Evolutionary conservation across 2,797 vertebrate genomes (phyloP).

Genomic region (Pampus argenteus): DNA sequence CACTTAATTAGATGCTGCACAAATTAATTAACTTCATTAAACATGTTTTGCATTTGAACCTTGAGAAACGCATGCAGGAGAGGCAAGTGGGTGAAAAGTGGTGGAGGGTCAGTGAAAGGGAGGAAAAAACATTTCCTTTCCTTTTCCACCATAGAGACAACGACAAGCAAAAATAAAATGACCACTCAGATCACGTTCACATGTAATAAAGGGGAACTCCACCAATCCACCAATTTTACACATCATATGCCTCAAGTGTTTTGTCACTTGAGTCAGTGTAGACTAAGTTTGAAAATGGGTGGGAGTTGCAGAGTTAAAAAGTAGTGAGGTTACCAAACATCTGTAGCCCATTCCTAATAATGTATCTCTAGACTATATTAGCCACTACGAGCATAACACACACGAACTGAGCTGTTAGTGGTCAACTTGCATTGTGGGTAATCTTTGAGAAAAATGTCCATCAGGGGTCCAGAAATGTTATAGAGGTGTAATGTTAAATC

Average conservation of each 20-base stretch:
- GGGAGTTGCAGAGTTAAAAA: not conserved
- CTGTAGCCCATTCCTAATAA: not conserved
- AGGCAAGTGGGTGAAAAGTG: not conserved
- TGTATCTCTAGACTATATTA: not conserved
- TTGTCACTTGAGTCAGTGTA: too few species aligned
- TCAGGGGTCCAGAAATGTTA: not conserved
- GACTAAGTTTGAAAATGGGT: not conserved
- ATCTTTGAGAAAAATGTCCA: not conserved
- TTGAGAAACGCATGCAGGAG: slow-evolving; percentile 18
- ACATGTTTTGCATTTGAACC: slow-evolving; percentile 60
- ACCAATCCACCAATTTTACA: not conserved
- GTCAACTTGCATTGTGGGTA: too few species aligned
- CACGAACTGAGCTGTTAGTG: not conserved
- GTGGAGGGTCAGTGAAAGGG: not conserved
- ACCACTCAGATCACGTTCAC: not conserved
- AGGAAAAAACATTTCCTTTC: not conserved
- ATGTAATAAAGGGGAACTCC: not conserved
- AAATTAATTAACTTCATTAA: slow-evolving; percentile 74
- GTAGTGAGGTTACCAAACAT: not conserved
- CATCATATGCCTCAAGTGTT: not conserved
- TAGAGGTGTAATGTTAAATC: not conserved
- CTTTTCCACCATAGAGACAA: not conserved
- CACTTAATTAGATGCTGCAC: slow-evolving; percentile 64
- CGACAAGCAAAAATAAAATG: not conserved
- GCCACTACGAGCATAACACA: not conserved